These are phyloP conservation scores for Formica aserva DNA, from an alignment of 2,888 invertebrate genomes.

Conservation along the genomic window DNA sequence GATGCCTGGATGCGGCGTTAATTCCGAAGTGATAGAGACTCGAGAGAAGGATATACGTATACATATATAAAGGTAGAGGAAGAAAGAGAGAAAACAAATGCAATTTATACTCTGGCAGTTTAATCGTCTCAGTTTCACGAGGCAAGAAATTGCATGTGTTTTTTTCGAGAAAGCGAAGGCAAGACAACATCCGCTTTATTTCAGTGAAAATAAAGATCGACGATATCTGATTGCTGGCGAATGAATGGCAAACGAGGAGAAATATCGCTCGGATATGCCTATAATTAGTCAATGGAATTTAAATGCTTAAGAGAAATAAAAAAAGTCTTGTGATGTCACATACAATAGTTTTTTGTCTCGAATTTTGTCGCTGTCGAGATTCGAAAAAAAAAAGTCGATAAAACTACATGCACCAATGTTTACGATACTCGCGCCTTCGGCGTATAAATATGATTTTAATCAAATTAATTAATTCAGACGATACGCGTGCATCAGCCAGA, in stretches of 20 bases:
- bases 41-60: constrained; percentile 1
- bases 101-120: neutral
- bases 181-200: neutral
- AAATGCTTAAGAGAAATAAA: constrained; percentile 11
- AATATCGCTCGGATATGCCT: neutral
- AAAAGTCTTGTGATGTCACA: neutral
- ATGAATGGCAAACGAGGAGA: neutral
- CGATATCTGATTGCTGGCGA: neutral
- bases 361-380: neutral
- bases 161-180: neutral
- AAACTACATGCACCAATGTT: neutral
- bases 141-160: neutral
- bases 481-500: neutral
- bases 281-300: constrained; percentile 17
- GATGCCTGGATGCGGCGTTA: neutral
- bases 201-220: neutral
- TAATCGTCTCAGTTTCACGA: neutral
- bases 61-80: neutral
- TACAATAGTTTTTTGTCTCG: no score
- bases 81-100: neutral
- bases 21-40: constrained; percentile 39
- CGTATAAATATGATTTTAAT: constrained; percentile 25
- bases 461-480: constrained; percentile 35
- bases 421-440: no score
- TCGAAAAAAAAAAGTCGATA: constrained; percentile 20